phyloP scores from a whole-genome alignment of 2,113 vertebrate genomes.

The Struthidea cinerea region DNA sequence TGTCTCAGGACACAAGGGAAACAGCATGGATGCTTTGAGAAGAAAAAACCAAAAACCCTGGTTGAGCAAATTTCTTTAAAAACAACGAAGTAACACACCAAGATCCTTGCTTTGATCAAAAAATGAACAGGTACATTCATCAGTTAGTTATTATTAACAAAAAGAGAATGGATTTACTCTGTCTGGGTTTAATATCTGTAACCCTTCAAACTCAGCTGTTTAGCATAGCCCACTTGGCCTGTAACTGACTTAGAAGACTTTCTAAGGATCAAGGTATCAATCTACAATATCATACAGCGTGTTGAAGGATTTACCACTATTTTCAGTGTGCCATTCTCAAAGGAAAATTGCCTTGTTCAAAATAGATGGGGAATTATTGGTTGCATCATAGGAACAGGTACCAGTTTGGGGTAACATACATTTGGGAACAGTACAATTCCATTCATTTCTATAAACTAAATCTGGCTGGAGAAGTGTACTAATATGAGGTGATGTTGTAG shows the following conservation, averaged over 20 bases:
- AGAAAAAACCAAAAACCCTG: background rate
- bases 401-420: background rate
- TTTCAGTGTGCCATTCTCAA: background rate
- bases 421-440: background rate
- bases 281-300: accelerated
- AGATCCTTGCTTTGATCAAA: background rate
- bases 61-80: background rate
- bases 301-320: background rate
- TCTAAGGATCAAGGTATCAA: background rate
- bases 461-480: background rate
- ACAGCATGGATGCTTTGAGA: accelerated
- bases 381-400: background rate
- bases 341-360: background rate
- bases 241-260: background rate
- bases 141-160: background rate
- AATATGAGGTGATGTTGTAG: background rate
- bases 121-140: background rate
- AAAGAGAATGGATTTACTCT: background rate
- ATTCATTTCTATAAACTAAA: background rate
- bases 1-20: background rate
- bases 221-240: background rate
- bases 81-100: background rate
- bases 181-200: background rate
- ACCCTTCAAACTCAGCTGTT: background rate
- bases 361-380: background rate